Evolutionary conservation across 2,888 invertebrate genomes (phyloP), one percentile per base, ranked within the genome.

Genomic region (Amphiduros pacificus): DNA sequence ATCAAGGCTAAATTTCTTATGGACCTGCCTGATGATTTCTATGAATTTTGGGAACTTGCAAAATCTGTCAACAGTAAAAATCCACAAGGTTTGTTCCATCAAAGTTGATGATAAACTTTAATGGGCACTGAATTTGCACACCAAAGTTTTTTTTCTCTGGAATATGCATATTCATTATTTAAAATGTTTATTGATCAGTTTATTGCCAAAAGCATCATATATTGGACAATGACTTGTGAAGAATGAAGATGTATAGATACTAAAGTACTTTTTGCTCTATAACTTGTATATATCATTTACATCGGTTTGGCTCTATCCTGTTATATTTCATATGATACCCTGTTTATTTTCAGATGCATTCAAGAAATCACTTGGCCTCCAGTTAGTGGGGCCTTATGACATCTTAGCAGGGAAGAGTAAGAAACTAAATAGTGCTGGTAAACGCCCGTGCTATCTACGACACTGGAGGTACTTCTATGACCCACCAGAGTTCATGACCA

Each of bases 391-490:
- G 0, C 92, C 95, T 0, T 97, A 88, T 84, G 94, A 96, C 82
- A 88, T 93, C 56, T 81, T 96, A 17, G 75, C 78, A 11, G 83
- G 82, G 6, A 75, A 77, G 62, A 71, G 80, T 32, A 77, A 76
- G 59, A 70, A 73, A 11, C 69, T 70, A 49, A 74, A 74, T 62
- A 71, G 70, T n/a, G 59, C 67, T 11, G 75, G 77, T 20, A 69
- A 71, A 31, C 87, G 63, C 86, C 88, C 64, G 84, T 87, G 63
- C 61, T 91, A 89, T 78, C 85, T 93, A 53, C 83, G 88, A 11
- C 93, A 95, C 79, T 94, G 93, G 91, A 87, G 97, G 71, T 96
- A 91, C 83, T 93, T 88, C 79, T 93, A 90, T 82, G 97, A 98
- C 85, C 93, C 94, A 11, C 96, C 97, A 11, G 96, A 97, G 83